These are phyloP conservation scores for Acanthosoma haemorrhoidale DNA, from an alignment of 2,888 invertebrate species.

Conservation along the genomic window DNA sequence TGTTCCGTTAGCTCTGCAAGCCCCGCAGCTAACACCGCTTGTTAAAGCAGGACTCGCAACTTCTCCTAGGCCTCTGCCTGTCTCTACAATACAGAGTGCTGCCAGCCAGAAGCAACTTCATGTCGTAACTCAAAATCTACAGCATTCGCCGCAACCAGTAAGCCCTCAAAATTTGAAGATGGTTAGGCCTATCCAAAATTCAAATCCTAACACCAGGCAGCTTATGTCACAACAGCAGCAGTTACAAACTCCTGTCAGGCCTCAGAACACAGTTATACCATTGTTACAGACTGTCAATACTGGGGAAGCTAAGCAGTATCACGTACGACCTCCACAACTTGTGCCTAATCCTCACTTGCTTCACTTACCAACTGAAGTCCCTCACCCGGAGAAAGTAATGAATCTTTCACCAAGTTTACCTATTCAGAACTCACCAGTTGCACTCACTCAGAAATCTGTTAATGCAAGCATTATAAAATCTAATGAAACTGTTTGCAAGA, in stretches of 20 bases:
- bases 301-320: constrained; percentile 9
- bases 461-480: constrained; percentile 28
- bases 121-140: constrained; percentile 29
- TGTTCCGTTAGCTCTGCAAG: not conserved
- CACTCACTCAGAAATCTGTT: constrained; percentile 13
- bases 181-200: constrained; percentile 23
- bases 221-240: constrained; percentile 23
- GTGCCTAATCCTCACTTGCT: constrained; percentile 18
- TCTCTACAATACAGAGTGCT: constrained; percentile 19
- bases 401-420: constrained; percentile 44
- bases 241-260: not conserved
- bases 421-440: constrained; percentile 10
- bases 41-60: not conserved
- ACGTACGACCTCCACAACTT: not conserved
- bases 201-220: constrained; percentile 8
- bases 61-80: constrained; percentile 10
- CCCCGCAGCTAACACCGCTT: constrained; percentile 11
- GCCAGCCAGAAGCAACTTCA: constrained; percentile 27
- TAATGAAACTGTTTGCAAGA: constrained; percentile 23
- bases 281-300: constrained; percentile 32
- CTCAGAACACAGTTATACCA: constrained; percentile 21
- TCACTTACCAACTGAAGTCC: constrained; percentile 22
- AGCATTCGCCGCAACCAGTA: constrained; percentile 31
- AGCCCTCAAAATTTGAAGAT: constrained; percentile 39
- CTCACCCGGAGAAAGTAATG: constrained; percentile 37